Conservation (phyloP, 1,140 invertebrate genomes). For the Cyclina sinensis region DNA sequence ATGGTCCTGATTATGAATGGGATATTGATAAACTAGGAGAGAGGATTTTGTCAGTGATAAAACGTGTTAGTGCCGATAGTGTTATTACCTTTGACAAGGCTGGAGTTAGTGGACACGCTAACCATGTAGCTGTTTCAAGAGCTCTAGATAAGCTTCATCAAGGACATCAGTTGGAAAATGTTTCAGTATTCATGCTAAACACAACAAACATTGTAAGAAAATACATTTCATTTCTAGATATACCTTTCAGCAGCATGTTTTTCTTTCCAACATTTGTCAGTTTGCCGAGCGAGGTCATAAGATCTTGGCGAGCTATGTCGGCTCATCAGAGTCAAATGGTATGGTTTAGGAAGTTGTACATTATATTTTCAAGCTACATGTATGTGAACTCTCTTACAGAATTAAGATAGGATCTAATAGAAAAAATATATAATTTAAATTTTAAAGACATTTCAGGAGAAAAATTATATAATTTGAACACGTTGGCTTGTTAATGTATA, state of each 20-base stretch:
- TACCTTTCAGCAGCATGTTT: conserved; percentile 91
- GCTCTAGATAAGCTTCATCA: conserved; percentile 64
- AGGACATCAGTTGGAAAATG: conserved; percentile 88
- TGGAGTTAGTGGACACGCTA: conserved; percentile 95
- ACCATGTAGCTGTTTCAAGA: conserved; percentile 90
- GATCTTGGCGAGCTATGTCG: conserved; percentile 91
- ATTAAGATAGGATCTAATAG: conserved; percentile 38
- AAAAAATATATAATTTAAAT: too few relatives aligned
- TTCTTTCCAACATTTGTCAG: conserved; percentile 92
- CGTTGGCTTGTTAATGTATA: too few relatives aligned
- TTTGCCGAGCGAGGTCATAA: conserved; percentile 79
- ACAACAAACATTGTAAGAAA: conserved; percentile 95
- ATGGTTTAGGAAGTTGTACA: conserved; percentile 97
- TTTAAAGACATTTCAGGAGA: too few relatives aligned
- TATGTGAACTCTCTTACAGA: conserved; percentile 92
- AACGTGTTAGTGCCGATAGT: conserved; percentile 67
- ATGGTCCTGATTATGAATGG: conserved; percentile 92
- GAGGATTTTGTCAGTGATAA: conserved; percentile 87
- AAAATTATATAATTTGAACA: too few relatives aligned
- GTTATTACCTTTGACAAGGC: conserved; percentile 95
- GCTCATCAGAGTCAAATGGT: conserved; percentile 95
- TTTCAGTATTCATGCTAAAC: conserved; percentile 93
- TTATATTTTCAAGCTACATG: conserved; percentile 96
- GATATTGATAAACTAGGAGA: conserved; percentile 91
- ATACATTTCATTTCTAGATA: conserved; percentile 94